phyloP scores from a whole-genome alignment of 2,888 invertebrate species.

The Ommatoiulus sabulosus region DNA sequence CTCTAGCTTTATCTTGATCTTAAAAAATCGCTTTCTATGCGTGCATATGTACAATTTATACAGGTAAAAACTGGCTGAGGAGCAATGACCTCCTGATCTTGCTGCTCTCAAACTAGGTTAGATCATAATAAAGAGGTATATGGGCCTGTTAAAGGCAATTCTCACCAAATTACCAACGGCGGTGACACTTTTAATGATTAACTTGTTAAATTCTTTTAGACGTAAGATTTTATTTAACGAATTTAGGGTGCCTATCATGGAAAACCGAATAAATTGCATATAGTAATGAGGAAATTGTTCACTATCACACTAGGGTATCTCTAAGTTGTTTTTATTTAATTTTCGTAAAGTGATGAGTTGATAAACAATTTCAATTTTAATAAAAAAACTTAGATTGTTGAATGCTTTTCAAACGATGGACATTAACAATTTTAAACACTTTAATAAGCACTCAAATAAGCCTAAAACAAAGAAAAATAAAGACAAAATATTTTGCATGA shows the following conservation, averaged over 20 bases:
- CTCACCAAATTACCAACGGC: not conserved
- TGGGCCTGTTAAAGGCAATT: not conserved
- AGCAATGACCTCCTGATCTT: conserved; percentile 52
- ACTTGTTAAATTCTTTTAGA: not conserved
- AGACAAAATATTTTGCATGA: too few species aligned
- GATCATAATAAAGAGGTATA: not conserved
- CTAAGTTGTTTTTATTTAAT: too few species aligned
- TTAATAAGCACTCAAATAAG: too few species aligned
- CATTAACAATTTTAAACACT: too few species aligned
- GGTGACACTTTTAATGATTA: not conserved
- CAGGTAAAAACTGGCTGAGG: not conserved
- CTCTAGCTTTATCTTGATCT: not conserved
- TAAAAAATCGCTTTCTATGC: not conserved
- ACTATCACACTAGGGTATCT: not conserved
- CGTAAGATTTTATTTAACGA: not conserved
- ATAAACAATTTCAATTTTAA: too few species aligned
- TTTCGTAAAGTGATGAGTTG: too few species aligned
- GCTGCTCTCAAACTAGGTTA: conserved; percentile 38
- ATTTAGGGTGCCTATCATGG: not conserved
- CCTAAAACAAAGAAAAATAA: not conserved
- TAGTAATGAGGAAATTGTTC: not conserved
- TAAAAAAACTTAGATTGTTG: too few species aligned
- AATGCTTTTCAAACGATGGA: too few species aligned
- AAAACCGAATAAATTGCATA: not conserved
- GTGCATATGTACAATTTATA: not conserved